Conservation (phyloP, 2,888 invertebrate species). For the Darwinula stevensoni region DNA sequence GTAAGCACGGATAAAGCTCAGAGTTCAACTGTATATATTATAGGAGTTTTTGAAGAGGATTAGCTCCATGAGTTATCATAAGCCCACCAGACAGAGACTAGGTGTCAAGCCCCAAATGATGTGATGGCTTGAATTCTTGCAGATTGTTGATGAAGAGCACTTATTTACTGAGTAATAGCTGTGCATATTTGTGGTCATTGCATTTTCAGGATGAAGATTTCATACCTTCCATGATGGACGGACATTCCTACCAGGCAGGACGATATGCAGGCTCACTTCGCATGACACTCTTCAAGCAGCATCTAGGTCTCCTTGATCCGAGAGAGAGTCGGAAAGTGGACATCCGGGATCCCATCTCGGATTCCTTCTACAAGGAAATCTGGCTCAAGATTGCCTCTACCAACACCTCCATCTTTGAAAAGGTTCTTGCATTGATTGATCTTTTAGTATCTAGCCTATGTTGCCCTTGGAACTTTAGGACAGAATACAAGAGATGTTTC, state of each 20-base stretch:
- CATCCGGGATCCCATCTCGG: constrained; percentile 45
- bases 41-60: too few relatives aligned
- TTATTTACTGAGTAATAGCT: too few relatives aligned
- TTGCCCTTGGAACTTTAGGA: too few relatives aligned
- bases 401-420: constrained; percentile 70
- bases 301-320: constrained; percentile 37
- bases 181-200: too few relatives aligned
- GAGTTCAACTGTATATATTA: too few relatives aligned
- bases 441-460: neutral
- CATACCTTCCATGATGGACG: constrained; percentile 51
- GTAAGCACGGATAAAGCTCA: too few relatives aligned
- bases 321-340: constrained; percentile 22
- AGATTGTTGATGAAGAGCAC: too few relatives aligned
- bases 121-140: too few relatives aligned
- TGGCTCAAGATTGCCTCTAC: constrained; percentile 49
- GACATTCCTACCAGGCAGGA: constrained; percentile 46
- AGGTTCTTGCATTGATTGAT: constrained; percentile 17
- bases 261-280: constrained; percentile 56
- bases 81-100: too few relatives aligned
- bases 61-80: too few relatives aligned
- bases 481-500: too few relatives aligned
- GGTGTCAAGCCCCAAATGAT: too few relatives aligned
- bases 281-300: constrained; percentile 62
- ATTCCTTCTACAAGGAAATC: constrained; percentile 48
- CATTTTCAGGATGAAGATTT: constrained; percentile 54